Evolutionary conservation across 2,888 invertebrate genomes (phyloP), one percentile per base, ranked within the genome.

Genomic region (Heteromyza rotundicornis): DNA sequence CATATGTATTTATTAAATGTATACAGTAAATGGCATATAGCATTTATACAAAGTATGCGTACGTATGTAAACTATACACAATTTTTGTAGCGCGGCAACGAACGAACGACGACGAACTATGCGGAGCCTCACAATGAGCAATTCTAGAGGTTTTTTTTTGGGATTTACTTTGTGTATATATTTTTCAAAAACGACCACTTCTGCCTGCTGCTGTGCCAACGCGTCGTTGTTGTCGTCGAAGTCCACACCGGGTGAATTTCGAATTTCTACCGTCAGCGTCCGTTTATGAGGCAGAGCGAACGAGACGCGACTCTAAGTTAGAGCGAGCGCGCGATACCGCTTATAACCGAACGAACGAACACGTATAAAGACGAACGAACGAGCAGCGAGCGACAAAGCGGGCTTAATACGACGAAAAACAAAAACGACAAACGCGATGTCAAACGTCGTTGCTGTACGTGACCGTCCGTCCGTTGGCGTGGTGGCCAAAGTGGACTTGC

Each of bases 391-490:
- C 27, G 27, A 27, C 27, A 10, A 27, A 5, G 27, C 27, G 27
- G 7, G 27, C 5, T 7, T 7, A 14, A 40, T 19, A 20, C 14
- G 20, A 17, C 19, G n/a, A 2, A 47, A 19, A 17, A 47, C 19
- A 47, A 47, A 47, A 47, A 47, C 19, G 20, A 19, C 47, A 40
- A n/a, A 24, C n/a, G 23, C 19, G 20, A 27, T 47, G n/a, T 47
- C 23, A 19, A n/a, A 52, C 44, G 8, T 40, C 44, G 47, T 47
- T 19, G 19, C 22, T 52, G 50, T 52, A 52, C 52, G 52, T 52
- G 52, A 52, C 52, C 40, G 40, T 12, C n/a, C 40, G 27, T 7
- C 27, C 52, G 52, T 32, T 53, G 52, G 52, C 16, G 52, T 53
- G n/a, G n/a, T 53, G 32, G 32, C 32, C 17, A 53, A 53, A 53